Evolutionary conservation across 2,797 vertebrate genomes (phyloP), one percentile per base, ranked within the genome.

Genomic region (Emys orbicularis): DNA sequence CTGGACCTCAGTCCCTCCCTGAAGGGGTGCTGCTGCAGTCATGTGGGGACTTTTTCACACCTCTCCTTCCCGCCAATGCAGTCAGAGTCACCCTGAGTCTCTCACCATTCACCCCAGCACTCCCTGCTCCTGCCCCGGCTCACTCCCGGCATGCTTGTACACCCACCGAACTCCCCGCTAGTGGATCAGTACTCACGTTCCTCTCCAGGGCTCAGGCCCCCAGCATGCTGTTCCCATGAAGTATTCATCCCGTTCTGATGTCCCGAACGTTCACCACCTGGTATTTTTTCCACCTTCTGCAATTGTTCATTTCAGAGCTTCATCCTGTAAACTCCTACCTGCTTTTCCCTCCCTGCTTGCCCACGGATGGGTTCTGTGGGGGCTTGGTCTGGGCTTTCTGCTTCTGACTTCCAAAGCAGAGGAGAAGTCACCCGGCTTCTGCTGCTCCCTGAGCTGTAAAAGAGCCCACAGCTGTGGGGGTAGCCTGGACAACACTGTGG

Each of bases 251-350:
- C 15, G 0, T 74, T 86, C 79, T 1, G 0, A 9, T 83, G 76
- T 31, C 91, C 27, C 87, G 80, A 74, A 12, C 72, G 29, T 79
- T 77, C 76, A 12, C 18, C 0, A 12, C 68, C 21, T 7, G 47
- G 4, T 3, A 12, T 37, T 68, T 90, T 53, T 53, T 92, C 37
- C 25, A 41, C 86, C 49, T 77, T 37, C 65, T 89, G 4, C n/a
- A 31, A 13, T 87, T 88, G 41, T 13, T 96, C 79, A 65, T 93
- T 90, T 87, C 85, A 54, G 74, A 80, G 79, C 44, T 56, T 92
- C 37, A 21, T 21, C 31, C 1, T 1, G 87, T 47, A 77, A 81
- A n/a, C 52, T 94, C 37, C 89, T 74, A 77, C 3, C 52, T 81
- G 53, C 37, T 90, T 85, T 80, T 57, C 12, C 54, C 53, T 85